Percentiles rank a stretch among this genome's conserved stretches.
Evolutionary conservation across 2,888 invertebrate genomes (phyloP).

Genomic region (Cinara cedri): DNA sequence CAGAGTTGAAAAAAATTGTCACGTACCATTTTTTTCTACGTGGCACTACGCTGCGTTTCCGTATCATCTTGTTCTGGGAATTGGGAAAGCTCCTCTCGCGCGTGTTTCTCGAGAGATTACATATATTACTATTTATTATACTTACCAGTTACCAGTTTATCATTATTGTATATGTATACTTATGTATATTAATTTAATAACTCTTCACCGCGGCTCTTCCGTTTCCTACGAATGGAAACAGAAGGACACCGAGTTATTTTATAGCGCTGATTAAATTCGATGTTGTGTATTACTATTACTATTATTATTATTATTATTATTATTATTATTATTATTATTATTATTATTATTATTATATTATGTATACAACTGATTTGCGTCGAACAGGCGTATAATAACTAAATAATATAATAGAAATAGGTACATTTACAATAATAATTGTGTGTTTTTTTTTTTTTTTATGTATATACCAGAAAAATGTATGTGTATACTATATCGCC

Average conservation of each 20-base stretch:
- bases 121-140: not conserved
- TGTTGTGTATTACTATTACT: too few relatives aligned
- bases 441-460: slow-evolving; percentile 17
- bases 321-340: too few relatives aligned
- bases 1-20: too few relatives aligned
- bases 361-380: slow-evolving; percentile 30
- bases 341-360: too few relatives aligned
- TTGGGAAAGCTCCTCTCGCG: slow-evolving; percentile 1
- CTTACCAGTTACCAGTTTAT: too few relatives aligned
- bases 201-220: slow-evolving; percentile 27
- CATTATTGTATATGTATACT: too few relatives aligned
- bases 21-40: too few relatives aligned
- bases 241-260: slow-evolving; percentile 36
- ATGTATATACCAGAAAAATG: slow-evolving; percentile 37
- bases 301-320: too few relatives aligned
- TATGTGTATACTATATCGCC: slow-evolving; percentile 5
- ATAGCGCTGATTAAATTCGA: slow-evolving; percentile 31
- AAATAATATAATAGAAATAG: slow-evolving; percentile 25
- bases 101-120: slow-evolving; percentile 22
- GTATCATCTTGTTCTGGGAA: too few relatives aligned
- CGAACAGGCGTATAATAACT: slow-evolving; percentile 18
- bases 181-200: not conserved
- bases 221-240: slow-evolving; percentile 46
- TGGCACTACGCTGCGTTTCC: too few relatives aligned
- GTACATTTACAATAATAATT: not conserved